Evolutionary conservation across 2,797 vertebrate genomes (phyloP), one percentile per base, ranked within the genome.

Genomic region (Heteromormyrus szaboi): DNA sequence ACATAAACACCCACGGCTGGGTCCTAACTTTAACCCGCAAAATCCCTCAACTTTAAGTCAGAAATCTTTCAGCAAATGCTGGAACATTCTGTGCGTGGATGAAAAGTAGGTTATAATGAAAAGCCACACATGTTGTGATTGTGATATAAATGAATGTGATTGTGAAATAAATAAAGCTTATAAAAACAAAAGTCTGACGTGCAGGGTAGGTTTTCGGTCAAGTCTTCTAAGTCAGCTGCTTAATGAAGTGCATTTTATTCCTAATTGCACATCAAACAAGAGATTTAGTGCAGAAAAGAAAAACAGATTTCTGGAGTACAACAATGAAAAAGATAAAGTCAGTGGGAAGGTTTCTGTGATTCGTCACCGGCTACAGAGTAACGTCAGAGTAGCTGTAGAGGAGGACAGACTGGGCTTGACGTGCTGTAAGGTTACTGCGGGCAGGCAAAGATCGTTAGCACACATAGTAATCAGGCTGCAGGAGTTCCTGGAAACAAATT

Each of bases 401-500:
- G 41, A 59, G 25, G 17, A 86, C 14, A 53, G 2, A n/a, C 41
- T 2, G 9, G 19, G 88, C 37, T 90, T 87, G 88, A 93, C 76
- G 88, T 65, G 90, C 92, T 94, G 93, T 89, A 92, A 92, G 88
- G 86, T 91, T 59, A 79, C 33, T 1, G 37, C n/a, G 7, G 72
- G 19, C 72, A 79, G 72, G 72, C 72, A 44, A 17, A 19, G 41
- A 79, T 79, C 41, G 37, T 79, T 79, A 79, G 87, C 85, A 79
- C 88, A 76, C 93, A 94, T 91, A 89, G 62, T 92, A 94, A 93
- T 91, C 94, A 59, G 51, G 83, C 76, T 86, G 89, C 76, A 88
- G 9, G 79, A 83, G 85, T 94, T 94, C 91, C 91, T 92, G 91
- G 91, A 93, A 93, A 87, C 90, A 62, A 91, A 90, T 91, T 92